Conservation (phyloP, 2,797 vertebrate species). For the Babyrousa celebensis region DNA sequence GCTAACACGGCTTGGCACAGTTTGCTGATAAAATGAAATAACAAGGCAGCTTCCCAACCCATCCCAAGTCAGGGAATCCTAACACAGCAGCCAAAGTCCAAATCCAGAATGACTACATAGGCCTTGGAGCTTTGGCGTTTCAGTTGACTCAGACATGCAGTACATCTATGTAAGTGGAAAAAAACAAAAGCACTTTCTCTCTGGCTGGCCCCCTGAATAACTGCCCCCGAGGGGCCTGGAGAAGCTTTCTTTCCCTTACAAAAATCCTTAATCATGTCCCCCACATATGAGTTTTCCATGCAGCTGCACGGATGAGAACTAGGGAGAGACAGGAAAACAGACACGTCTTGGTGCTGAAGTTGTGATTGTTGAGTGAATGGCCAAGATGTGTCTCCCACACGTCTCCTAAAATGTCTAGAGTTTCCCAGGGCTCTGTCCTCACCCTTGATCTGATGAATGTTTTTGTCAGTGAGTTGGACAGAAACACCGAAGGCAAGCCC, state of each 20-base stretch:
- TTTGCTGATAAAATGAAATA: conserved; percentile 68
- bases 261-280: conserved; percentile 72
- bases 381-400: conserved; percentile 43
- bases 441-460: not conserved
- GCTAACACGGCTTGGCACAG: conserved; percentile 77
- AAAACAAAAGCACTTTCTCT: conserved; percentile 67
- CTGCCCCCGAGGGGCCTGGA: conserved; percentile 66
- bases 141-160: conserved; percentile 62
- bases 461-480: not conserved
- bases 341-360: not conserved
- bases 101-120: conserved; percentile 17
- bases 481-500: not conserved
- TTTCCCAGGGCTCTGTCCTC: conserved; percentile 30
- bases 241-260: conserved; percentile 70
- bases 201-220: conserved; percentile 71
- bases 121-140: conserved; percentile 27
- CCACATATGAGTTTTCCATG: conserved; percentile 74
- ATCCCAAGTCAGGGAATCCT: conserved; percentile 55
- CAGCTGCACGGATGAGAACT: conserved; percentile 59
- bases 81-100: conserved; percentile 61
- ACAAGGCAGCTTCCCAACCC: conserved; percentile 76
- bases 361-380: not conserved
- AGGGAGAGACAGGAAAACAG: conserved; percentile 27
- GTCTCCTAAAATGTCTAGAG: not conserved
- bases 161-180: conserved; percentile 79